phyloP scores from a whole-genome alignment of 2,888 invertebrate genomes.

The Microctonus hyperodae region DNA sequence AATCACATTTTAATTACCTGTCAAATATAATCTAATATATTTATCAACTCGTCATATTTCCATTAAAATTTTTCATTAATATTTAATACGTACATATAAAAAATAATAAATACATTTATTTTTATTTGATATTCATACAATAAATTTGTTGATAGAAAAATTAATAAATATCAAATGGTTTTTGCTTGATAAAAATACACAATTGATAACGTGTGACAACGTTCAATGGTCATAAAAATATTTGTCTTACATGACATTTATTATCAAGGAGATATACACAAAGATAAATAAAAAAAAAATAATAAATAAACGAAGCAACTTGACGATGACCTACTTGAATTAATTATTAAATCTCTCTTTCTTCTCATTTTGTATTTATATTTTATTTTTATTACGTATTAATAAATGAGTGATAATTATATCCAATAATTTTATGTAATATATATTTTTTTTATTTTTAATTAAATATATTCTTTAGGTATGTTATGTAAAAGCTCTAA shows the following conservation, averaged over 20 bases:
- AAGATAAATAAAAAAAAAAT: not conserved
- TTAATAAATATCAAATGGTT: not conserved
- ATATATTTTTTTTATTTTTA: no score
- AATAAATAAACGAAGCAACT: not conserved
- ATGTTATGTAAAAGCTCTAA: not conserved
- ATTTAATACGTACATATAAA: no score
- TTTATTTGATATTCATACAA: conserved; percentile 5
- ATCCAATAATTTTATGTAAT: no score
- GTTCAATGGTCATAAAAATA: conserved; percentile 4
- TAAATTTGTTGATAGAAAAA: not conserved
- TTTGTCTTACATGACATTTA: not conserved
- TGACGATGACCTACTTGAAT: conserved; percentile 7
- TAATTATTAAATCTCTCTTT: not conserved
- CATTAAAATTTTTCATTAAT: no score
- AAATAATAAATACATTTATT: no score
- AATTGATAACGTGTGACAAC: not conserved
- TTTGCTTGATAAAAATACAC: not conserved
- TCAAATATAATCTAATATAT: not conserved
- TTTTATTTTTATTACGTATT: not conserved
- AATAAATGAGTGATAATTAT: not conserved
- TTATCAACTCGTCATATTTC: not conserved
- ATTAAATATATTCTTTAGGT: not conserved
- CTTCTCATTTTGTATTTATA: not conserved
- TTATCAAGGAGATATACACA: not conserved
- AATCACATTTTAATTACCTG: not conserved